Conservation (phyloP, 2,797 vertebrate species). For the Botia almorhae region DNA sequence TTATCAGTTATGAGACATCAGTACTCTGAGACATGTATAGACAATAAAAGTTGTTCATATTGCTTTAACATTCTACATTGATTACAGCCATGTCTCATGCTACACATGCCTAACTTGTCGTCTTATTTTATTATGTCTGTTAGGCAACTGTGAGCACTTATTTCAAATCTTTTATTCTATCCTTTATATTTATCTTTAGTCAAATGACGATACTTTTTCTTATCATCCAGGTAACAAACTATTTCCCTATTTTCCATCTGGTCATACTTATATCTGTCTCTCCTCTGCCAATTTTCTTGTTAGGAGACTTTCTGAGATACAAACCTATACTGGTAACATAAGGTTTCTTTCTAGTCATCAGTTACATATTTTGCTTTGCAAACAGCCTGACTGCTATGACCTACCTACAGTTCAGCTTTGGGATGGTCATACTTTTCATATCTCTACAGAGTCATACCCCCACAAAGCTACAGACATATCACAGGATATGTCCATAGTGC, state of each 20-base stretch:
- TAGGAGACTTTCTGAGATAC: constrained; percentile 77
- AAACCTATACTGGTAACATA: constrained; percentile 77
- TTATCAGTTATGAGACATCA: not conserved
- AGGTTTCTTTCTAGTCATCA: constrained; percentile 73
- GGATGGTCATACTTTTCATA: constrained; percentile 79
- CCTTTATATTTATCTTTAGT: not conserved
- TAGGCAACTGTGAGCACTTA: not conserved
- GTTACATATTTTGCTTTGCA: constrained; percentile 74
- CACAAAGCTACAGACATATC: constrained; percentile 73
- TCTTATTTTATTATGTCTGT: not conserved
- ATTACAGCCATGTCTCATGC: not conserved
- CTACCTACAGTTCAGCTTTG: constrained; percentile 74
- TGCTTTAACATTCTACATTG: not conserved
- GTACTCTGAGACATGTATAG: not conserved
- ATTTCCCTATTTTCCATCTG: constrained; percentile 78
- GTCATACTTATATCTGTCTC: constrained; percentile 79
- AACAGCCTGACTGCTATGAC: constrained; percentile 70
- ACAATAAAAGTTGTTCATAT: not conserved
- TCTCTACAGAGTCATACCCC: constrained; percentile 77
- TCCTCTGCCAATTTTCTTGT: constrained; percentile 75
- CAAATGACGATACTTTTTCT: not conserved
- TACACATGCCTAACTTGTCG: not conserved
- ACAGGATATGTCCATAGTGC: constrained; percentile 77
- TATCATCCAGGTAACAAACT: constrained; percentile 73
- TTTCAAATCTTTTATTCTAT: constrained; percentile 14